Conservation (phyloP, 2,797 vertebrate species). For the Cossypha niveicapilla region DNA sequence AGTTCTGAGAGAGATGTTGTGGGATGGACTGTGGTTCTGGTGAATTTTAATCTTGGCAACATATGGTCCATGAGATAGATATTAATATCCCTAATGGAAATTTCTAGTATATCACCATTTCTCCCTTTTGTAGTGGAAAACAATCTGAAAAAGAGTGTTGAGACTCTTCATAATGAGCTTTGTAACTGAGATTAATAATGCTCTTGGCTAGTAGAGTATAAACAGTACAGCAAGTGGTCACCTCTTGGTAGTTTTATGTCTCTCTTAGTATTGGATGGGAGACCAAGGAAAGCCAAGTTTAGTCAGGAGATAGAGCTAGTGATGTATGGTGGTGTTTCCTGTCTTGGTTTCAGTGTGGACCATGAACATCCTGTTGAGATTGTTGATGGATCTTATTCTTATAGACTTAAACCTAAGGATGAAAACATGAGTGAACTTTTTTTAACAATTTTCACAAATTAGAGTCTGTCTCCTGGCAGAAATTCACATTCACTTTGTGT, state of each 20-base stretch:
- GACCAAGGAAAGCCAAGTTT: neutral
- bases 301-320: neutral
- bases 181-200: neutral
- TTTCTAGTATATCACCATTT: neutral
- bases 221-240: neutral
- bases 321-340: neutral
- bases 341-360: neutral
- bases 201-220: neutral
- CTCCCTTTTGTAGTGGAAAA: neutral
- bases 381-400: neutral
- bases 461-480: constrained; percentile 15
- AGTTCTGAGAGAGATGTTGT: neutral
- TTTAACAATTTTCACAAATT: neutral
- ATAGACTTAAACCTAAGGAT: neutral
- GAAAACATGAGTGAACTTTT: neutral
- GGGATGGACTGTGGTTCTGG: neutral
- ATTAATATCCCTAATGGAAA: neutral
- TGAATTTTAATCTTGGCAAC: neutral
- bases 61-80: neutral
- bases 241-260: neutral
- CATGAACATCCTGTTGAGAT: neutral
- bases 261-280: neutral
- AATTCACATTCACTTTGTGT: constrained; percentile 20
- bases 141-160: neutral
- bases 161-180: neutral